Percentiles rank a stretch among this genome's conserved stretches.
Conservation (phyloP, 2,888 invertebrate genomes). For the Drosophila hamatofila region DNA sequence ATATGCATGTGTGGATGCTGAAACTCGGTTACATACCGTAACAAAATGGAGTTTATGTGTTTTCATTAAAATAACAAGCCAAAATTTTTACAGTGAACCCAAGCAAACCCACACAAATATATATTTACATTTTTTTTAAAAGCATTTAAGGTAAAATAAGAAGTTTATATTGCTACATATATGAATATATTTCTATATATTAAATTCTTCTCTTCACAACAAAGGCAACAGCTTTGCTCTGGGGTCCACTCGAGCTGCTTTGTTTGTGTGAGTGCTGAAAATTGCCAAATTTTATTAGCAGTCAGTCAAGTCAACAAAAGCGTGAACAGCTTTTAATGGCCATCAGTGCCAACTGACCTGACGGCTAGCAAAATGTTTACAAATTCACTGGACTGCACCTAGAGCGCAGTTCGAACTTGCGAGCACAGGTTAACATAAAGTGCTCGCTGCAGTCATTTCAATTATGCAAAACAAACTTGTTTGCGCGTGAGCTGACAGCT, state of each 20-base stretch:
- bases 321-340: neutral
- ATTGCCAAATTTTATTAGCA: constrained; percentile 7
- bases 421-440: neutral
- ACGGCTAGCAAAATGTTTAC: constrained; percentile 16
- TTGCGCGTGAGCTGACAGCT: constrained; percentile 46
- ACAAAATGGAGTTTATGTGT: constrained; percentile 40
- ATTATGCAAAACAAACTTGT: constrained; percentile 55
- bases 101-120: neutral
- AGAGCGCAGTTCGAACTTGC: neutral
- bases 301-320: constrained; percentile 6
- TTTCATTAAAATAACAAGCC: constrained; percentile 32
- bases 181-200: neutral
- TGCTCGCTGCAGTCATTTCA: constrained; percentile 35
- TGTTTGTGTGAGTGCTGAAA: neutral
- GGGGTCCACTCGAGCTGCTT: neutral
- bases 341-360: constrained; percentile 23
- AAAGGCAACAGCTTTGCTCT: neutral
- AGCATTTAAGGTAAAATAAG: neutral
- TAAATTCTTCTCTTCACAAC: neutral
- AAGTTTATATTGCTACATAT: neutral
- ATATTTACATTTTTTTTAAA: neutral
- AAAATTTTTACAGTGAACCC: neutral
- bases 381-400: neutral
- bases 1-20: neutral
- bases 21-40: neutral